Percentiles rank a stretch among this genome's conserved stretches.
phyloP scores from a whole-genome alignment of 2,113 vertebrate species.

The Galeopterus variegatus region DNA sequence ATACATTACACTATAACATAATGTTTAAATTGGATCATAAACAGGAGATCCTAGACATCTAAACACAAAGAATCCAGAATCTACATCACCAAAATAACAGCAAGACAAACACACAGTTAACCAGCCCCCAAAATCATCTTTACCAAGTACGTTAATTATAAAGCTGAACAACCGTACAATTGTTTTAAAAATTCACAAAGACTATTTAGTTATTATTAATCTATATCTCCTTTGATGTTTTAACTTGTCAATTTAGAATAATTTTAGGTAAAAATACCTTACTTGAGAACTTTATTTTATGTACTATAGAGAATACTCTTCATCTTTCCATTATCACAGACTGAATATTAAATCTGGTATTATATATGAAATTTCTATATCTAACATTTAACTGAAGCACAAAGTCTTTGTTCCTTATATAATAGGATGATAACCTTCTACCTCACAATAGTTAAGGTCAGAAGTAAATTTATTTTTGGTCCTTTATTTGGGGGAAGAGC shows the following conservation, averaged over 20 bases:
- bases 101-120: background rate
- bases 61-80: background rate
- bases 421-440: background rate
- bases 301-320: background rate
- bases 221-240: slow-evolving; percentile 9
- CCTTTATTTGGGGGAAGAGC: background rate
- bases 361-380: slow-evolving; percentile 9
- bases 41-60: background rate
- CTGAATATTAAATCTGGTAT: background rate
- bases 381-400: slow-evolving; percentile 18
- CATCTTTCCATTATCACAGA: slow-evolving; percentile 42
- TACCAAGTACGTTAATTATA: slow-evolving; percentile 21
- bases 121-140: background rate
- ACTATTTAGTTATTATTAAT: slow-evolving; percentile 16
- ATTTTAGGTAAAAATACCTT: slow-evolving; percentile 65
- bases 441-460: background rate
- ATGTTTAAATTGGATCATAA: background rate
- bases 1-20: background rate
- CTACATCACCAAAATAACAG: slow-evolving; percentile 2
- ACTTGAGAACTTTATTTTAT: slow-evolving; percentile 27
- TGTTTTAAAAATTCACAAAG: slow-evolving; percentile 12
- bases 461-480: background rate
- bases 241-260: slow-evolving; percentile 37
- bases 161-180: background rate
- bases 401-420: slow-evolving; percentile 37